A percentile compares a stretch with the other conserved stretches of the same genome.
Evolutionary conservation across 2,113 vertebrate species (phyloP).

Genomic region (Bucco capensis): DNA sequence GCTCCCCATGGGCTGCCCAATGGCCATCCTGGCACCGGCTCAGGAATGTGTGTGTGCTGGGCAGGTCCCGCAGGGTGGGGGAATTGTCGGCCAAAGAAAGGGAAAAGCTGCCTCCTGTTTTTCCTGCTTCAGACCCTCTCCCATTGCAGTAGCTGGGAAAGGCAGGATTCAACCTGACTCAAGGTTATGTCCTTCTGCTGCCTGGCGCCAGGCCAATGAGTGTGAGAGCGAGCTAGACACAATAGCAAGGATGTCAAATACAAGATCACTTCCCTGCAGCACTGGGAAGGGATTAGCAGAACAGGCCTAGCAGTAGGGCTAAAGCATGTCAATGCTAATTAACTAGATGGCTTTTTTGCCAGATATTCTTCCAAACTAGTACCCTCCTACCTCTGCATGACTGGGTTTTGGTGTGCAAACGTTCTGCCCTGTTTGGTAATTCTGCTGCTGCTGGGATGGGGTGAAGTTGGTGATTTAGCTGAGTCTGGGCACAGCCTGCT

Average conservation of each 20-base stretch:
- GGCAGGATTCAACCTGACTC: background rate
- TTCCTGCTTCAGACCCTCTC: slow-evolving; percentile 25
- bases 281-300: background rate
- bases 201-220: slow-evolving; percentile 40
- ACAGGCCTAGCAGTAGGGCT: background rate
- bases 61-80: background rate
- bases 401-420: background rate
- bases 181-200: slow-evolving; percentile 44
- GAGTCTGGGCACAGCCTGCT: background rate
- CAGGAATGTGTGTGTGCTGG: background rate
- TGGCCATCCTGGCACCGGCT: background rate
- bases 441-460: background rate
- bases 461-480: background rate
- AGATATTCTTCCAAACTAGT: background rate
- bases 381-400: accelerated
- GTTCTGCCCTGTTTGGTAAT: background rate
- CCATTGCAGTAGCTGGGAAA: slow-evolving; percentile 26
- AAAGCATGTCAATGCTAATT: background rate
- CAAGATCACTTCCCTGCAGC: slow-evolving; percentile 35
- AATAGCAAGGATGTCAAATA: slow-evolving; percentile 43
- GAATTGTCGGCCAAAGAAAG: background rate
- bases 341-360: background rate
- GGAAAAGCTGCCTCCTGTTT: slow-evolving; percentile 42
- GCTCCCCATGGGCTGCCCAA: background rate
- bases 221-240: slow-evolving; percentile 44